A percentile compares a stretch with the other conserved stretches of the same genome.
These are phyloP conservation scores for Pycnonotus jocosus DNA, from an alignment of 2,113 vertebrate genomes.

Conservation along the genomic window DNA sequence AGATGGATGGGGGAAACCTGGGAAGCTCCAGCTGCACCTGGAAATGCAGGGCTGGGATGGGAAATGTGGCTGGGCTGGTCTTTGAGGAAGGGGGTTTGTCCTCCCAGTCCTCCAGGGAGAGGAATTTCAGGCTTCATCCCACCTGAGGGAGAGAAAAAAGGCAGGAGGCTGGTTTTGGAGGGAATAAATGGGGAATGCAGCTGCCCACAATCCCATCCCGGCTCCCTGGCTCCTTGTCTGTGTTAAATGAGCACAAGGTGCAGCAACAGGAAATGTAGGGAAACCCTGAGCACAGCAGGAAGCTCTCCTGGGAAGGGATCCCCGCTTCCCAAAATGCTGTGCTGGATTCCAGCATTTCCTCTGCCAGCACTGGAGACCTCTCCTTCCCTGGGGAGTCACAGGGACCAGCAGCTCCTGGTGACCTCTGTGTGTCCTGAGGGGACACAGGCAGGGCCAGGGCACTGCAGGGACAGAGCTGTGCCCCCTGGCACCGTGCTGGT, in stretches of 20 bases:
- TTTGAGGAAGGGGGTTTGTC: neutral
- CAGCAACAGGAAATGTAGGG: neutral
- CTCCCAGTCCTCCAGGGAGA: neutral
- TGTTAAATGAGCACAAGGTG: accelerated
- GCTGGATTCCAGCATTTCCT: too few species aligned
- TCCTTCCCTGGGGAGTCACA: neutral
- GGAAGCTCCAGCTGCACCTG: neutral
- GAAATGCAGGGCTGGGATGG: neutral
- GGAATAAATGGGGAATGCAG: neutral
- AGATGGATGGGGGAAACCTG: neutral
- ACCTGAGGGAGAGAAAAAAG: neutral
- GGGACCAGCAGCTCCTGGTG: neutral
- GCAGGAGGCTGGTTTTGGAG: neutral
- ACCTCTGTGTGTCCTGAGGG: neutral
- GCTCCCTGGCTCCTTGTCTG: neutral
- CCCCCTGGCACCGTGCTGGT: accelerated
- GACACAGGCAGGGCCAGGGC: neutral
- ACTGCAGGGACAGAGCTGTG: neutral
- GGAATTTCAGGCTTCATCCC: neutral
- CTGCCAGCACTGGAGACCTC: neutral
- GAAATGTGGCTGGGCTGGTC: neutral
- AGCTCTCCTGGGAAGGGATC: neutral
- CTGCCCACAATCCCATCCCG: accelerated
- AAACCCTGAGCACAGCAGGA: neutral
- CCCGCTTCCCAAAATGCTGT: accelerated